phyloP scores from a whole-genome alignment of 1,140 invertebrate species.

The Bilobella aurantiaca region DNA sequence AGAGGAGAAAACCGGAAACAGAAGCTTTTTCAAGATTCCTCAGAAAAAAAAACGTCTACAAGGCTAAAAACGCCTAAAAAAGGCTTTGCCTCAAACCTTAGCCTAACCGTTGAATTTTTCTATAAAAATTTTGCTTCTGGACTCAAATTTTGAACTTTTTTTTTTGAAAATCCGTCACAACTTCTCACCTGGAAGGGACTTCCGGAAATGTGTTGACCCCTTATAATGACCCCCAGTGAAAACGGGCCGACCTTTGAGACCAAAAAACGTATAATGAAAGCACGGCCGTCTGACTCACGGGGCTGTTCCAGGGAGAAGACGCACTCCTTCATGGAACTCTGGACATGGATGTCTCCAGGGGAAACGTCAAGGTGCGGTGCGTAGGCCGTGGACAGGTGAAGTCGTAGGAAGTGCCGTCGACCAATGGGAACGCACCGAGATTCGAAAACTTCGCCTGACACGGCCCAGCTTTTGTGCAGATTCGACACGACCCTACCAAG shows the following conservation, averaged over 20 bases:
- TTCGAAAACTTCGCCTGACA: constrained; percentile 30
- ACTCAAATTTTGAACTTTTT: background rate
- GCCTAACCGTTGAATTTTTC: background rate
- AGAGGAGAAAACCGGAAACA: too few relatives aligned
- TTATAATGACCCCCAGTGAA: constrained; percentile 23
- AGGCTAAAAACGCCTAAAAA: background rate
- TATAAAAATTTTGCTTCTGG: too few relatives aligned
- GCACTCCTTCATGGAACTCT: constrained; percentile 29
- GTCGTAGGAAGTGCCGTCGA: constrained; percentile 28
- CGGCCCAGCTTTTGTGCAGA: constrained; percentile 31
- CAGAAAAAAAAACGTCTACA: background rate
- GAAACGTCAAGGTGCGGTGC: constrained; percentile 21
- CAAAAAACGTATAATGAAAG: constrained; percentile 32
- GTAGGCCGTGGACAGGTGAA: constrained; percentile 25
- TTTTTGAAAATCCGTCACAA: background rate
- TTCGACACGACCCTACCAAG: constrained; percentile 29
- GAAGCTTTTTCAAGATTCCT: too few relatives aligned
- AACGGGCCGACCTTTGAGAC: constrained; percentile 29
- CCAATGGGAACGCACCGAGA: constrained; percentile 32
- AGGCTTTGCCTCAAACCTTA: background rate
- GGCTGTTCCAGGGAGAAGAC: constrained; percentile 32
- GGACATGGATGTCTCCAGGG: constrained; percentile 27
- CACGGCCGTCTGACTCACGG: constrained; percentile 22
- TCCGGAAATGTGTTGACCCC: constrained; percentile 29
- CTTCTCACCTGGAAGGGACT: constrained; percentile 28